Percentiles rank a stretch among this genome's conserved stretches.
Evolutionary conservation across 2,797 vertebrate species (phyloP).

Genomic region (Cichlasoma orientale): DNA sequence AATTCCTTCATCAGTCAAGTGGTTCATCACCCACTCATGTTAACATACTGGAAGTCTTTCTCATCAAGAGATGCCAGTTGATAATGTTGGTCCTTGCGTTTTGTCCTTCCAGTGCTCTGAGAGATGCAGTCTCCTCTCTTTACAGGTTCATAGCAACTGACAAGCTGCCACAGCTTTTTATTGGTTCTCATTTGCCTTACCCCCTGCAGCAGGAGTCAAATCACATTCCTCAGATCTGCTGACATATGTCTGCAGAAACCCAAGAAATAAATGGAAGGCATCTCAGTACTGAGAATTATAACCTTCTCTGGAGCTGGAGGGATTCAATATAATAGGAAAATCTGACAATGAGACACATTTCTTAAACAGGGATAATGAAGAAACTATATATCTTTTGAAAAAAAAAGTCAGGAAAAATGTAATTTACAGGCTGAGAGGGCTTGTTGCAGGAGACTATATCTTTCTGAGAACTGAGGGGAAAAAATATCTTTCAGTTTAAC

Average conservation of each 20-base stretch:
- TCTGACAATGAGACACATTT: conserved; percentile 12
- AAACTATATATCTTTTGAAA: not conserved
- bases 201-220: conserved; percentile 34
- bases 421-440: not conserved
- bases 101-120: not conserved
- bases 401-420: not conserved
- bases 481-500: too few species aligned
- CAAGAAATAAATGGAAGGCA: conserved; percentile 14
- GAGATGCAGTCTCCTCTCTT: not conserved
- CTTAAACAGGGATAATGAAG: not conserved
- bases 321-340: not conserved
- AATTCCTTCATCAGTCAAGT: not conserved
- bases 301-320: conserved; percentile 4
- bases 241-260: conserved; percentile 19
- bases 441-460: not conserved
- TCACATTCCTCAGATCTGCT: conserved; percentile 33
- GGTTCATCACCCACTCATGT: not conserved
- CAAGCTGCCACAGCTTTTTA: conserved; percentile 26
- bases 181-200: conserved; percentile 22
- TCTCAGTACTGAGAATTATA: conserved; percentile 24
- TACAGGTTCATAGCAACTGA: conserved; percentile 8
- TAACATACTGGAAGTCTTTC: not conserved
- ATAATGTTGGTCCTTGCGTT: not conserved
- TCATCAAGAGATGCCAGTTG: not conserved
- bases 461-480: too few species aligned